Conservation (phyloP, 2,888 invertebrate species). For the Panzeria rudis region DNA sequence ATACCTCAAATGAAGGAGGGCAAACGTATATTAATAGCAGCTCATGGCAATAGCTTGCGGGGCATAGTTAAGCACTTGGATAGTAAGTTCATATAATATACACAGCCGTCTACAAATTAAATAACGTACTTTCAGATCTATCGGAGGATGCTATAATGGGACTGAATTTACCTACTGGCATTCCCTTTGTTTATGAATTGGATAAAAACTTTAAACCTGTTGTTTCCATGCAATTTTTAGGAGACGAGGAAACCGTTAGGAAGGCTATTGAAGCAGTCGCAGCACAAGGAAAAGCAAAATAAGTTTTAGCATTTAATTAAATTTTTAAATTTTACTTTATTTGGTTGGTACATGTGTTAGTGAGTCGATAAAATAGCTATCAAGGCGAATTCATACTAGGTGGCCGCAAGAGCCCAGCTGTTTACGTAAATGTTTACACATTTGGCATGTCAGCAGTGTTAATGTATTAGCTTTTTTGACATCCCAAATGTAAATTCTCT, state of each 20-base stretch:
- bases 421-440: too few relatives aligned
- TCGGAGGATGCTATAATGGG: constrained; percentile 91
- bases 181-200: constrained; percentile 92
- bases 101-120: not conserved
- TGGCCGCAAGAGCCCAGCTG: too few relatives aligned
- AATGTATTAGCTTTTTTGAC: too few relatives aligned
- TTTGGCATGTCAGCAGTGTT: too few relatives aligned
- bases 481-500: too few relatives aligned
- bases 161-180: constrained; percentile 91
- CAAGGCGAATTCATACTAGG: too few relatives aligned
- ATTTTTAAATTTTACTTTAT: not conserved
- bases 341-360: too few relatives aligned
- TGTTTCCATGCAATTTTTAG: constrained; percentile 90
- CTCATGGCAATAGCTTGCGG: constrained; percentile 94
- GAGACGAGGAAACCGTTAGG: constrained; percentile 91
- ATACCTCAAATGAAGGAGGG: constrained; percentile 90
- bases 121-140: constrained; percentile 85
- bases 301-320: constrained; percentile 82
- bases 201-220: constrained; percentile 91
- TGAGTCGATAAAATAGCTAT: too few relatives aligned
- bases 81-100: constrained; percentile 84
- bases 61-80: constrained; percentile 96
- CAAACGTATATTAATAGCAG: constrained; percentile 92
- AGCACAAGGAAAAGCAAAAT: constrained; percentile 89
- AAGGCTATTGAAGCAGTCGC: constrained; percentile 93